Conservation (phyloP, 2,888 invertebrate species). For the Pyrrhosoma nymphula region DNA sequence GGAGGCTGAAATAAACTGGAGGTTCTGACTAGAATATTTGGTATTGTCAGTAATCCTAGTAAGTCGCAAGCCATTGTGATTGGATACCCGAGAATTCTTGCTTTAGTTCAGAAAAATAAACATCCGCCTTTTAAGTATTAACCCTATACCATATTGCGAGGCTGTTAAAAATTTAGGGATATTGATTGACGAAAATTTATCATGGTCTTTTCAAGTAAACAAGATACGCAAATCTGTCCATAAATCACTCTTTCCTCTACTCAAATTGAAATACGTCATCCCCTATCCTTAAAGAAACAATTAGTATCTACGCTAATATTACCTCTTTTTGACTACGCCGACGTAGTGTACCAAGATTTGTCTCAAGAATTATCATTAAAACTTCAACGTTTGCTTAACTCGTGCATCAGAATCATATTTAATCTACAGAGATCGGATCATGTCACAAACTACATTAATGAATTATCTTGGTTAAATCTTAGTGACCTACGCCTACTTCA, state of each 20-base stretch:
- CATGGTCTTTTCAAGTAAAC: too few relatives aligned
- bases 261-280: neutral
- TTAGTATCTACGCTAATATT: neutral
- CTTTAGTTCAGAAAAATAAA: too few relatives aligned
- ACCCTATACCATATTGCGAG: too few relatives aligned
- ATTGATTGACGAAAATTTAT: too few relatives aligned
- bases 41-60: too few relatives aligned
- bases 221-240: neutral
- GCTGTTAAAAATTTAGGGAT: too few relatives aligned
- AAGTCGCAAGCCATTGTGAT: too few relatives aligned
- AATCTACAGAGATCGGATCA: neutral
- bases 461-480: neutral
- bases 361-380: neutral
- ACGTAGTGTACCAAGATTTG: neutral
- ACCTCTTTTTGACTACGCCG: neutral
- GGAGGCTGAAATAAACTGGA: too few relatives aligned
- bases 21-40: too few relatives aligned
- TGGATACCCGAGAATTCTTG: too few relatives aligned
- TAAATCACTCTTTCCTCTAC: neutral
- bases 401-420: neutral
- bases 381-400: neutral
- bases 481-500: neutral
- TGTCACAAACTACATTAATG: neutral
- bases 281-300: neutral
- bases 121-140: too few relatives aligned